phyloP scores from a whole-genome alignment of 2,797 vertebrate genomes.

The Pseudopleuronectes americanus region DNA sequence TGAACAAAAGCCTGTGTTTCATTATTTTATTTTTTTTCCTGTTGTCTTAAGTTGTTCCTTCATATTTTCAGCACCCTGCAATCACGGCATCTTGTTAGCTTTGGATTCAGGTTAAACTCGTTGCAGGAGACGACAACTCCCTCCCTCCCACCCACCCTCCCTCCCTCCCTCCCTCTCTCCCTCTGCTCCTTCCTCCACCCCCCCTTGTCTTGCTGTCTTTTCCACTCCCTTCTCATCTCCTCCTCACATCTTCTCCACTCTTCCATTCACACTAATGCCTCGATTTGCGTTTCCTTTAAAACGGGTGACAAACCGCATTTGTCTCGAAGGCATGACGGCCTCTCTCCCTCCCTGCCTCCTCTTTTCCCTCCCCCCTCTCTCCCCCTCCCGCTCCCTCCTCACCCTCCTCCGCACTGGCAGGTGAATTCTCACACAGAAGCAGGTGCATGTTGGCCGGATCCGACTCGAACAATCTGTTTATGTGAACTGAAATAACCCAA shows the following conservation, averaged over 20 bases:
- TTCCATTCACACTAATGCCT: slow-evolving; percentile 55
- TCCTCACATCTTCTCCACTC: slow-evolving; percentile 50
- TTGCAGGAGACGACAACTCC: slow-evolving; percentile 72
- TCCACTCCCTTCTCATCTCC: slow-evolving; percentile 40
- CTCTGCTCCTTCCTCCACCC: background rate
- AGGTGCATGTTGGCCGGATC: slow-evolving; percentile 65
- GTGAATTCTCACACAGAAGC: slow-evolving; percentile 64
- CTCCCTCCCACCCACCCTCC: slow-evolving; percentile 19
- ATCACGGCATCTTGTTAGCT: slow-evolving; percentile 83
- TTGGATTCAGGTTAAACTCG: slow-evolving; percentile 85
- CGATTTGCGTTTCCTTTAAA: slow-evolving; percentile 67
- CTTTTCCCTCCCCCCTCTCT: slow-evolving; percentile 8
- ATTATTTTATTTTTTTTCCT: slow-evolving; percentile 62
- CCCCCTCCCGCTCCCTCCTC: slow-evolving; percentile 1
- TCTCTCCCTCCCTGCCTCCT: slow-evolving; percentile 47
- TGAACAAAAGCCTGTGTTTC: slow-evolving; percentile 77
- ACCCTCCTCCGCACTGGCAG: slow-evolving; percentile 34
- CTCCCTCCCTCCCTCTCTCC: background rate
- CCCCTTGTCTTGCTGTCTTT: slow-evolving; percentile 13
- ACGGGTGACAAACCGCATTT: slow-evolving; percentile 64
- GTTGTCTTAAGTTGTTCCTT: slow-evolving; percentile 79
- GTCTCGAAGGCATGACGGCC: slow-evolving; percentile 59
- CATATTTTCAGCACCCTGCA: slow-evolving; percentile 85
- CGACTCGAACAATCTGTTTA: slow-evolving; percentile 24
- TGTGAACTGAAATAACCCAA: background rate